Percentiles rank a stretch among this genome's conserved stretches.
Evolutionary conservation across 2,888 invertebrate species (phyloP).

Genomic region (Harpalus rubripes): DNA sequence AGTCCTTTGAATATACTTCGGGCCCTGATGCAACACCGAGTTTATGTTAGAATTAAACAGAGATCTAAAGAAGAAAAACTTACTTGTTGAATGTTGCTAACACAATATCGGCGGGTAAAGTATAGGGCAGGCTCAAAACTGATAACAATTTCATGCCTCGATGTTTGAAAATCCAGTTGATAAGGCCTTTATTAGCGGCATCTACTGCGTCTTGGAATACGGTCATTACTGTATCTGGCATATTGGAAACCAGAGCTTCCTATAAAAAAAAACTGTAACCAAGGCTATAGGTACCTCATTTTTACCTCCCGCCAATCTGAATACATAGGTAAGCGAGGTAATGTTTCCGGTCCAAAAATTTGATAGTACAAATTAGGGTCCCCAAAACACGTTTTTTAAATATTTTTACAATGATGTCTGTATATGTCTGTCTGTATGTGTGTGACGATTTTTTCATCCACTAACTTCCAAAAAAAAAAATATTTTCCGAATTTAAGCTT

Average conservation of each 20-base stretch:
- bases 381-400: no score
- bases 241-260: constrained; percentile 92
- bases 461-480: no score
- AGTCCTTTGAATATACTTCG: constrained; percentile 37
- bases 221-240: constrained; percentile 93
- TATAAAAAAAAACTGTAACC: constrained; percentile 73
- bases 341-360: no score
- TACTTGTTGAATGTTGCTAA: constrained; percentile 93
- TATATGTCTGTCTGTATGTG: no score
- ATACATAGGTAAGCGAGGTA: no score
- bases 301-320: no score
- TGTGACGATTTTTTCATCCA: no score
- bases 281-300: no score
- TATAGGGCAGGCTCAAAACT: constrained; percentile 90
- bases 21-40: constrained; percentile 38
- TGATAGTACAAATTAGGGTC: no score
- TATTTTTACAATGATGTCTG: no score
- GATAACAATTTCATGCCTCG: constrained; percentile 90
- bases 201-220: constrained; percentile 96
- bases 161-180: constrained; percentile 94
- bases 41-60: neutral
- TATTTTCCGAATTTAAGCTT: no score
- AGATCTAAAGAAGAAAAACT: constrained; percentile 76
- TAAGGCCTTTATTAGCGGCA: constrained; percentile 92
- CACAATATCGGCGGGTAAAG: constrained; percentile 92